phyloP scores from a whole-genome alignment of 1,140 invertebrate species.

The Psilanteris sp. region DNA sequence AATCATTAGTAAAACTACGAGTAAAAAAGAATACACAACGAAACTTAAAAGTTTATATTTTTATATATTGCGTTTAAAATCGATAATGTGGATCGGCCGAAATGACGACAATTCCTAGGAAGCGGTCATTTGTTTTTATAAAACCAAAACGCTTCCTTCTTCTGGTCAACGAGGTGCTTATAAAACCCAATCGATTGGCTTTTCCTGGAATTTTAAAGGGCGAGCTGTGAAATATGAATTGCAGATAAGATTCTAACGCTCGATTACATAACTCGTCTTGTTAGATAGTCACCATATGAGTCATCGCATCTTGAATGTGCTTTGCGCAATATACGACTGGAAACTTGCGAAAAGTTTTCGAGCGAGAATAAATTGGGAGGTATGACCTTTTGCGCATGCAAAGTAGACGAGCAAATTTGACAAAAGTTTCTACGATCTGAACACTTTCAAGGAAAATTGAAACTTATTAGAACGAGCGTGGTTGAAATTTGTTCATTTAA shows the following conservation, averaged over 20 bases:
- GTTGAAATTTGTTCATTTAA: too few species aligned
- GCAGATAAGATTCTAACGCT: slow-evolving; percentile 9
- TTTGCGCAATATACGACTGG: slow-evolving; percentile 10
- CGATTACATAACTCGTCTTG: slow-evolving; percentile 19
- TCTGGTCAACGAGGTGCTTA: neutral
- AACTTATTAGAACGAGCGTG: too few species aligned
- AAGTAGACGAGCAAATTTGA: too few species aligned
- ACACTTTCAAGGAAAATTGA: too few species aligned
- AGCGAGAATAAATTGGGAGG: neutral
- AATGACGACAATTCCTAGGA: neutral
- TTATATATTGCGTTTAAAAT: slow-evolving; percentile 11
- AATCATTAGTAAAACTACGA: too few species aligned
- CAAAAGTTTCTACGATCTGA: too few species aligned
- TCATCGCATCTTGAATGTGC: slow-evolving; percentile 5
- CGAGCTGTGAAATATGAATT: neutral
- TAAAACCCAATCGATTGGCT: neutral
- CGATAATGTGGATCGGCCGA: slow-evolving; percentile 4
- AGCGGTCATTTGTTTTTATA: slow-evolving; percentile 6
- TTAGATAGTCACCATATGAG: slow-evolving; percentile 29
- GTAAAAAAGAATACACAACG: too few species aligned
- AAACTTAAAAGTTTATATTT: too few species aligned
- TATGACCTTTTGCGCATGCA: slow-evolving; percentile 1
- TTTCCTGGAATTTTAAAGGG: slow-evolving; percentile 4
- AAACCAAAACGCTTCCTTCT: neutral
- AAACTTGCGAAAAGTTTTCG: neutral